Evolutionary conservation across 2,113 vertebrate genomes (phyloP).

Genomic region (Harpagus bidentatus): DNA sequence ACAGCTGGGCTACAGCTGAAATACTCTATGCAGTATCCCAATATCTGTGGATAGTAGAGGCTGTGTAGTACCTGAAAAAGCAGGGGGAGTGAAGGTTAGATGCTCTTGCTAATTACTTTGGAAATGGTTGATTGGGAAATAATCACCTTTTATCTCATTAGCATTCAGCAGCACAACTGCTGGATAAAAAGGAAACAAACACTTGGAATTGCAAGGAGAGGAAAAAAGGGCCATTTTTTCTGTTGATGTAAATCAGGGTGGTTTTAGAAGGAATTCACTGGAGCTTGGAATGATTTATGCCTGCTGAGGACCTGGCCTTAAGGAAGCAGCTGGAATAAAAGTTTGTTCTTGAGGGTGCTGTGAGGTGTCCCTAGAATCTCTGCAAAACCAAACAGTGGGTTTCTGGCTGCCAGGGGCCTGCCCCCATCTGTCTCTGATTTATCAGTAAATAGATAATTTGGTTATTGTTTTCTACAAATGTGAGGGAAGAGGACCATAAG

Average conservation of each 20-base stretch:
- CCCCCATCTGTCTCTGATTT: background rate
- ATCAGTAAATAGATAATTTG: background rate
- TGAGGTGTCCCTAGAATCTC: background rate
- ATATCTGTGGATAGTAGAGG: background rate
- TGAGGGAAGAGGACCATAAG: background rate
- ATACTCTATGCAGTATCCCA: background rate
- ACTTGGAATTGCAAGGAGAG: background rate
- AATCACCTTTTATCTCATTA: slow-evolving; percentile 38
- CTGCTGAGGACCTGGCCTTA: background rate
- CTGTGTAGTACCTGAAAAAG: slow-evolving; percentile 6
- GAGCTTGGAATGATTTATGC: slow-evolving; percentile 18
- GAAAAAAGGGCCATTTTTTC: background rate
- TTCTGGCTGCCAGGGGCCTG: background rate
- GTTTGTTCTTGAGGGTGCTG: background rate
- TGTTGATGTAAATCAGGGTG: background rate
- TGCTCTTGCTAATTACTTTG: slow-evolving; percentile 41
- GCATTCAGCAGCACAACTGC: slow-evolving; percentile 23
- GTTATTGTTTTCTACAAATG: background rate
- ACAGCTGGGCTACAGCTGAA: slow-evolving; percentile 22
- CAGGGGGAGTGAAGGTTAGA: slow-evolving; percentile 10
- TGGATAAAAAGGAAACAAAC: slow-evolving; percentile 47
- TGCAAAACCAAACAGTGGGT: background rate
- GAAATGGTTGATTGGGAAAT: slow-evolving; percentile 6
- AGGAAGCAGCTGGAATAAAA: slow-evolving; percentile 9
- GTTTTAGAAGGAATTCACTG: slow-evolving; percentile 13